These are phyloP conservation scores for Drosophila limbata DNA, from an alignment of 2,888 invertebrate species.

Conservation along the genomic window DNA sequence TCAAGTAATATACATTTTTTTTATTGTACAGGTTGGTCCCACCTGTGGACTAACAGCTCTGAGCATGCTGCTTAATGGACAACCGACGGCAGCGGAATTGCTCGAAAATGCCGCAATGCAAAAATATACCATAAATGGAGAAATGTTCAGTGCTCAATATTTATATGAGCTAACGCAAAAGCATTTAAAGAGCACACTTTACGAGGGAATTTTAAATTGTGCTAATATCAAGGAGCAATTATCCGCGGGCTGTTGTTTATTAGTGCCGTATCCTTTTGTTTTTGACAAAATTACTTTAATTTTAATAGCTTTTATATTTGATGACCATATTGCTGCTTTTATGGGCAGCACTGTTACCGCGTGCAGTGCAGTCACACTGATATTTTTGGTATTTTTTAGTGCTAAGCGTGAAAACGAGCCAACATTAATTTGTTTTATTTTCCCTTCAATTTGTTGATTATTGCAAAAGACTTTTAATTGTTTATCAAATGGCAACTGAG, in stretches of 20 bases:
- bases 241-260: constrained; percentile 84
- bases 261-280: constrained; percentile 87
- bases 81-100: constrained; percentile 86
- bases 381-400: constrained; percentile 43
- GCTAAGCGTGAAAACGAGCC: constrained; percentile 28
- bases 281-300: constrained; percentile 1
- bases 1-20: background rate
- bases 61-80: constrained; percentile 89
- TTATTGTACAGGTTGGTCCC: constrained; percentile 86
- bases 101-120: constrained; percentile 88
- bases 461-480: background rate
- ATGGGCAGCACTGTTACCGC: constrained; percentile 34
- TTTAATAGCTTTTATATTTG: constrained; percentile 1
- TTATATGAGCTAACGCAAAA: constrained; percentile 87
- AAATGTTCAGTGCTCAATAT: constrained; percentile 93
- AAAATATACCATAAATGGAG: constrained; percentile 93
- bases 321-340: background rate
- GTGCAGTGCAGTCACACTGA: constrained; percentile 23
- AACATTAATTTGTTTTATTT: constrained; percentile 8
- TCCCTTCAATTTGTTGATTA: constrained; percentile 10
- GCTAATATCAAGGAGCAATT: constrained; percentile 85
- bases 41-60: constrained; percentile 96
- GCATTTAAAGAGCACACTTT: constrained; percentile 67
- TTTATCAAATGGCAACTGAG: constrained; percentile 81
- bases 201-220: constrained; percentile 85